These are phyloP conservation scores for Cichladusa arquata DNA, from an alignment of 2,113 vertebrate species.

Conservation along the genomic window DNA sequence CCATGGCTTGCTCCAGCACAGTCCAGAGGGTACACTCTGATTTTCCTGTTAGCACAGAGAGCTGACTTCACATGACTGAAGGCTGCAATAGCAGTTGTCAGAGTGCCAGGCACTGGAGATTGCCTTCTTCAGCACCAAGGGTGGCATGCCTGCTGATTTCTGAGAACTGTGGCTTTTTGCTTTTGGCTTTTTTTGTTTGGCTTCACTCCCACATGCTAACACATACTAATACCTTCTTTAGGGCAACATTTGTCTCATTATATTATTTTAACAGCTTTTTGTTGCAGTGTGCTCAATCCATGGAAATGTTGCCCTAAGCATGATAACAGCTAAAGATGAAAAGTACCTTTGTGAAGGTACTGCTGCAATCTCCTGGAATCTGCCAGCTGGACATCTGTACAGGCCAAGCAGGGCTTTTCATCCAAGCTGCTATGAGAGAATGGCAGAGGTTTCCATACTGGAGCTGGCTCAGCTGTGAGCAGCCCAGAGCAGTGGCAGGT, in stretches of 20 bases:
- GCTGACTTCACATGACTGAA: accelerated
- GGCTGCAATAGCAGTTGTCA: accelerated
- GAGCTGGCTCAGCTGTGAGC: not conserved
- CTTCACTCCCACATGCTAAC: not conserved
- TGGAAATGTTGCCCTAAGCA: not conserved
- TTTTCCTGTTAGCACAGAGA: not conserved
- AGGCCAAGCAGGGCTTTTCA: not conserved
- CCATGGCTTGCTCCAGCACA: accelerated
- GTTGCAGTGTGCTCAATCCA: not conserved
- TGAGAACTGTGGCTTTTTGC: not conserved
- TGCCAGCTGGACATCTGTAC: not conserved
- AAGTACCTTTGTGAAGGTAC: not conserved
- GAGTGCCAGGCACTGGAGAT: not conserved
- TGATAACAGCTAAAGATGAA: not conserved
- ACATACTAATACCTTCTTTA: not conserved
- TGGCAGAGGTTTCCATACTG: not conserved
- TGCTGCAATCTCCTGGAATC: not conserved
- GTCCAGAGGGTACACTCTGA: accelerated
- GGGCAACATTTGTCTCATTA: not conserved
- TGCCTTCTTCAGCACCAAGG: not conserved
- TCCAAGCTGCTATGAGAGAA: accelerated
- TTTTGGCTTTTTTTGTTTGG: not conserved
- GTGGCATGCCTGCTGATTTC: not conserved
- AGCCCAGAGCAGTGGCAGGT: not conserved
- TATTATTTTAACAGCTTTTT: not conserved